phyloP scores from a whole-genome alignment of 2,888 invertebrate genomes.

The Saturnia pavonia region DNA sequence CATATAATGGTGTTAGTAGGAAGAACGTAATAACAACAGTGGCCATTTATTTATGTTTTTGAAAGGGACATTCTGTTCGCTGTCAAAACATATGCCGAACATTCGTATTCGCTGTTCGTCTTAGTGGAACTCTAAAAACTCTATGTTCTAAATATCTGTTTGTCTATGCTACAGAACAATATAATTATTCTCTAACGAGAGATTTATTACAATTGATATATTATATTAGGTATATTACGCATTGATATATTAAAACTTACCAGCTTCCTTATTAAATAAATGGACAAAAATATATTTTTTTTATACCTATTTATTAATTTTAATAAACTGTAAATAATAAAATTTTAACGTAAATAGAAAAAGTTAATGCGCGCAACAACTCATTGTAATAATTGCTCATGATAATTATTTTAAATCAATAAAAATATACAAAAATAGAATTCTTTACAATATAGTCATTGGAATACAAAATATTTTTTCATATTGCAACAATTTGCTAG shows the following conservation, averaged over 20 bases:
- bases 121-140: conserved; percentile 32
- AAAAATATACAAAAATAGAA: too few relatives aligned
- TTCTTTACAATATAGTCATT: too few relatives aligned
- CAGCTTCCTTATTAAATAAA: too few relatives aligned
- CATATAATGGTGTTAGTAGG: conserved; percentile 64
- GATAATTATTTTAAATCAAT: too few relatives aligned
- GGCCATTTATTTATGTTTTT: conserved; percentile 80
- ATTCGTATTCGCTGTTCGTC: conserved; percentile 44
- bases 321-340: too few relatives aligned
- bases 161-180: conserved; percentile 33
- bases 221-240: too few relatives aligned
- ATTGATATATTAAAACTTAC: too few relatives aligned
- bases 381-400: background rate
- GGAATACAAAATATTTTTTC: background rate
- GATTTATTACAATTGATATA: too few relatives aligned
- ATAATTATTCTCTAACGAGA: too few relatives aligned
- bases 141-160: conserved; percentile 8
- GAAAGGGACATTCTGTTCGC: conserved; percentile 65
- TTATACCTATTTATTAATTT: too few relatives aligned
- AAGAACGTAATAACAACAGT: conserved; percentile 77
- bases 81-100: conserved; percentile 47
- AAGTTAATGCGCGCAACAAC: background rate
- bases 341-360: too few relatives aligned
- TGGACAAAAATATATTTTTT: too few relatives aligned
- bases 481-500: background rate